Base-by-base conservation (phyloP, 2,113 vertebrate genomes). In the Cichladusa arquata region DNA sequence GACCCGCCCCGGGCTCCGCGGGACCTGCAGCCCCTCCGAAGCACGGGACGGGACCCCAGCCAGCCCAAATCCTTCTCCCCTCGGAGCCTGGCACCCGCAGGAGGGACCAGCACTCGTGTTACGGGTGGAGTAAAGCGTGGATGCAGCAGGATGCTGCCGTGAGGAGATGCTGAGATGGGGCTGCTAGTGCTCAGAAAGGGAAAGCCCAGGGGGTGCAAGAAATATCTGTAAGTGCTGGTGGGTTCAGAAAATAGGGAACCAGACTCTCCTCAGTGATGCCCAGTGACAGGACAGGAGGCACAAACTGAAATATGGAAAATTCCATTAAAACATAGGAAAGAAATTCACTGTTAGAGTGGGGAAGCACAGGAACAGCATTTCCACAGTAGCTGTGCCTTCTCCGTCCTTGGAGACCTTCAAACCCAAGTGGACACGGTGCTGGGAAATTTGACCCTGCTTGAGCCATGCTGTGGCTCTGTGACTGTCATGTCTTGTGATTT, bases 51-150 rank as follows among this genome's bases (percentile, higher is more conserved):
- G 62, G 9, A 76, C 13, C 80, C 33, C 9, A 18, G 34, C 3
- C 58, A 13, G 20, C 31, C 45, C 44, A 19, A 45, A 45, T 2
- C 33, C 44, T 31, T 8, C 33, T 65, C 3, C 5, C 36, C 71
- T 11, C 0, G 19, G 9, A 60, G 40, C 15, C 33, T 34, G 34
- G 64, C 40, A 28, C 11, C 50, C 31, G 1, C 4, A 6, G 6
- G 9, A 38, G 54, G 36, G 67, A 11, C 6, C 1, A 1, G 12
- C 3, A 0, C 8, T 23, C 47, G 2, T 0, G 0, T 3, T 6
- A 0, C 2, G 31, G 2, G 7, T 65, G 3, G 62, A 8, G 48
- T 8, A 64, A 60, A 78, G 17, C 82, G 3, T 0, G 20, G 57
- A 28, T 10, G 66, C 19, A 16, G n/a, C 7, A 8, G 76, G 76